These are phyloP conservation scores for Vombatus ursinus DNA, from an alignment of 2,113 vertebrate species.

Conservation along the genomic window DNA sequence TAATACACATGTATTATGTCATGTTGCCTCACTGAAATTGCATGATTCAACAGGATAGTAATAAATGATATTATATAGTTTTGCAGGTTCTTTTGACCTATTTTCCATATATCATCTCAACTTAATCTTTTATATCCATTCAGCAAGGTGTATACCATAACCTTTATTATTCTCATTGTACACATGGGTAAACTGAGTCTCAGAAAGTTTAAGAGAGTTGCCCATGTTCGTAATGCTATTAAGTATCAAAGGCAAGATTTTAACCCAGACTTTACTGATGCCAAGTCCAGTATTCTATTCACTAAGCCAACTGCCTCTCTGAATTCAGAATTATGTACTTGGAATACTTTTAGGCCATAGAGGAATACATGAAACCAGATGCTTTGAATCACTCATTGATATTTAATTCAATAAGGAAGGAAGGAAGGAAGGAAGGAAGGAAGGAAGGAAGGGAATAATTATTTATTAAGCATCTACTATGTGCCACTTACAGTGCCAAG, in stretches of 20 bases:
- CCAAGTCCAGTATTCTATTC: background rate
- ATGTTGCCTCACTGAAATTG: background rate
- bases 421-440: background rate
- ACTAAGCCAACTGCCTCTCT: background rate
- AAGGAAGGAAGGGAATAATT: background rate
- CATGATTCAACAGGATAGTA: background rate
- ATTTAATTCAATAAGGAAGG: background rate
- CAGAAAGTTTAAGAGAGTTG: background rate
- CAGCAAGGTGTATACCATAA: background rate
- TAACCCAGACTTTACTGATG: background rate
- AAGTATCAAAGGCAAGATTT: background rate
- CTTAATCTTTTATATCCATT: background rate
- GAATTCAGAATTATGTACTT: background rate
- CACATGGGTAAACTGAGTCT: background rate
- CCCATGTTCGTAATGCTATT: background rate
- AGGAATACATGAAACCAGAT: background rate
- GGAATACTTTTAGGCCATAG: background rate
- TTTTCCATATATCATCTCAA: background rate
- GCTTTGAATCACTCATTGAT: background rate
- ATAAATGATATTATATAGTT: background rate
- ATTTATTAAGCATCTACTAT: background rate
- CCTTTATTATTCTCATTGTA: background rate
- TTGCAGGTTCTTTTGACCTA: background rate
- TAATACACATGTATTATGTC: background rate
- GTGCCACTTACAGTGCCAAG: background rate